phyloP scores from a whole-genome alignment of 2,113 vertebrate genomes.

The Cricetomys ansorgei region DNA sequence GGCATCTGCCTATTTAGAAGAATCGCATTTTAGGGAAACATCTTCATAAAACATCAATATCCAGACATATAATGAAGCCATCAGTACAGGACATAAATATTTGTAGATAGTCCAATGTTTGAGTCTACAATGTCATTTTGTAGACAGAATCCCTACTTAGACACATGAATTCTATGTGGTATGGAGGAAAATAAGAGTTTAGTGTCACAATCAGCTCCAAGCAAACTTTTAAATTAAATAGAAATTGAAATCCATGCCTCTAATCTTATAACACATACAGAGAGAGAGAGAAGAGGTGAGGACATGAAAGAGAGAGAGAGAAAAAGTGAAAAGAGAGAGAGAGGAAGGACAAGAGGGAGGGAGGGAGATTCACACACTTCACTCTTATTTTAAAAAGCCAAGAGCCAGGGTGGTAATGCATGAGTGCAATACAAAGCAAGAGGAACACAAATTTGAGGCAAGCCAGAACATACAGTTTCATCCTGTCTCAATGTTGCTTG shows the following conservation, averaged over 20 bases:
- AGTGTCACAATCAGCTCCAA: background rate
- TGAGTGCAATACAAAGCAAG: background rate
- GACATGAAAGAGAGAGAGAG: background rate
- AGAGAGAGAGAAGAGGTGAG: background rate
- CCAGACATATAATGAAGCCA: background rate
- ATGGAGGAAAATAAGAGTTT: slow-evolving; percentile 44
- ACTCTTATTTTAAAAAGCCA: background rate
- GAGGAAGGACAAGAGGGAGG: background rate
- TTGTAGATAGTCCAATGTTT: background rate
- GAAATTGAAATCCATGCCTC: background rate
- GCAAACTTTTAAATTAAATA: slow-evolving; percentile 10
- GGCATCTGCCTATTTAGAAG: background rate
- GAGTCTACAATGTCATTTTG: slow-evolving; percentile 4
- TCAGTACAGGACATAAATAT: slow-evolving; percentile 23
- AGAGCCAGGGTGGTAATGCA: fast-evolving
- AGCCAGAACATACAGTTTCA: background rate
- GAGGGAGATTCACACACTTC: too few species aligned
- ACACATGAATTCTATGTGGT: background rate
- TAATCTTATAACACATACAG: background rate
- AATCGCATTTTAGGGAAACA: background rate
- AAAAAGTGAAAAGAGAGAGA: background rate
- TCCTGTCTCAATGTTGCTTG: background rate
- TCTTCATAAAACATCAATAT: background rate
- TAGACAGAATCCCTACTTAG: slow-evolving; percentile 25
- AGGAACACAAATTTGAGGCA: background rate